phyloP scores from a whole-genome alignment of 2,888 invertebrate species.

The Tiliacea citrago region DNA sequence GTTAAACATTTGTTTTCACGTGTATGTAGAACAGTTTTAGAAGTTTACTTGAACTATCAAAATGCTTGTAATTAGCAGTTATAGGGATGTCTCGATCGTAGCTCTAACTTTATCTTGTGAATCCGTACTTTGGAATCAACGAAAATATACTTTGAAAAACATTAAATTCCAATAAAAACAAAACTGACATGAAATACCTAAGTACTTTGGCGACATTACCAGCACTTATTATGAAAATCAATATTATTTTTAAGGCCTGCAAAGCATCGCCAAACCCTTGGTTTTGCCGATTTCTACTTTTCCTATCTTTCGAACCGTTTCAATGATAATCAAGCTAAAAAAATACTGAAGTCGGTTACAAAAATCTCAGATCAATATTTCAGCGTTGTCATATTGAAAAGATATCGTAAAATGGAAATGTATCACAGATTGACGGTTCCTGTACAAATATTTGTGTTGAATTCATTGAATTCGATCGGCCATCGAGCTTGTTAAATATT shows the following conservation, averaged over 20 bases:
- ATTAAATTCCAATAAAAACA: too few species aligned
- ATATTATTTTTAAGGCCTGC: too few species aligned
- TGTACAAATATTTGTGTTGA: constrained; percentile 38
- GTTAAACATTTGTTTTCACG: not conserved
- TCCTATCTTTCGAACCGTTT: too few species aligned
- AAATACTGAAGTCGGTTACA: not conserved
- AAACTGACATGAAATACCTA: not conserved
- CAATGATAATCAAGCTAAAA: too few species aligned
- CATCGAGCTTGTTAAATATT: constrained; percentile 1
- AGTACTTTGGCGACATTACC: too few species aligned
- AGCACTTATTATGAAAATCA: too few species aligned
- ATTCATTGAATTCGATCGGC: not conserved
- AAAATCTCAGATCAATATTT: not conserved
- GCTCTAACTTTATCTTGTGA: not conserved
- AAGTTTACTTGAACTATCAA: not conserved
- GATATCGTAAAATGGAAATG: constrained; percentile 12
- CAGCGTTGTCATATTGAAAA: not conserved
- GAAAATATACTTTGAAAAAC: too few species aligned
- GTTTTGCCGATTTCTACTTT: too few species aligned
- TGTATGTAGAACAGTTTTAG: not conserved
- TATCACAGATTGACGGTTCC: not conserved
- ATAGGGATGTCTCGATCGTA: too few species aligned
- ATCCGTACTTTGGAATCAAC: not conserved
- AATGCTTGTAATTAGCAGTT: not conserved
- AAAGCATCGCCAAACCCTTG: too few species aligned